These are phyloP conservation scores for Haliclystus octoradiatus DNA, from an alignment of 30 jellyfish, hydroid and myxozoan species.

Conservation along the genomic window DNA sequence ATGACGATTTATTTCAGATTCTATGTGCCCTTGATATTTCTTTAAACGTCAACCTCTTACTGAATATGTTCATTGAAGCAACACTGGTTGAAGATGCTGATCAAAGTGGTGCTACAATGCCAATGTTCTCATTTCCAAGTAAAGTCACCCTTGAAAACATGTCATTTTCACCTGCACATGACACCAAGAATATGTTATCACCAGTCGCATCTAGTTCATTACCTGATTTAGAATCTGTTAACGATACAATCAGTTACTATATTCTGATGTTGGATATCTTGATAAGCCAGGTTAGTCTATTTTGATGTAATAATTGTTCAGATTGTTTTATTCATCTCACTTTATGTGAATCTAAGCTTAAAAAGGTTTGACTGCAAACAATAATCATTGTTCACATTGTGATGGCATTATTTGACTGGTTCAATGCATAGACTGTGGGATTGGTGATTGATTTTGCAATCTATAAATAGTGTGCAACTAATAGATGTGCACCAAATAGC, in stretches of 20 bases:
- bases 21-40: constrained; percentile 58
- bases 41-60: constrained; percentile 29
- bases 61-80: constrained; percentile 42
- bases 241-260: constrained; percentile 33
- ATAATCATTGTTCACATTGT: no score
- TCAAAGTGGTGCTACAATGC: not conserved
- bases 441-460: no score
- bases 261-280: constrained; percentile 68
- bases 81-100: no score
- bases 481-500: no score
- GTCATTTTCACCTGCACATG: constrained; percentile 24
- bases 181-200: constrained; percentile 31
- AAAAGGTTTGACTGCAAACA: no score
- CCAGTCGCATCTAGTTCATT: constrained; percentile 39
- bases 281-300: constrained; percentile 55
- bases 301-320: not conserved
- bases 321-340: no score
- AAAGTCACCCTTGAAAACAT: constrained; percentile 23
- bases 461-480: no score
- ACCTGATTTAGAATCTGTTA: constrained; percentile 22
- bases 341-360: no score
- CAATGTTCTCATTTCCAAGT: constrained; percentile 82
- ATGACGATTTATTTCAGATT: constrained; percentile 52
- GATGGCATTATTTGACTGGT: no score
- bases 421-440: no score